Percentiles rank a stretch among this genome's conserved stretches.
Conservation (phyloP, 1,140 invertebrate genomes). For the Idris sp. region DNA sequence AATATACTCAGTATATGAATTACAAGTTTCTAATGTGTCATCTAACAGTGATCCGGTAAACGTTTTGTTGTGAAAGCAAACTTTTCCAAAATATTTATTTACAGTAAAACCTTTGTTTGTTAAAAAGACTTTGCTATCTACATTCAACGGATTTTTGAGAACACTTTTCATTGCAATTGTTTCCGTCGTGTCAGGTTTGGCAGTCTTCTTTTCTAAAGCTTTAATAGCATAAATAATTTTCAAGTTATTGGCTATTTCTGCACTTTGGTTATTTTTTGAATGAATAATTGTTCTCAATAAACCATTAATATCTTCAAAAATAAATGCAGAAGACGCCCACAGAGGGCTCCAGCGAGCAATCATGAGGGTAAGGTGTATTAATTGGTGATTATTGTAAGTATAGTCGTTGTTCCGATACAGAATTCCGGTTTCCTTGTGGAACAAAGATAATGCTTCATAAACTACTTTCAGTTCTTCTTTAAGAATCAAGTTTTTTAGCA, state of each 20-base stretch:
- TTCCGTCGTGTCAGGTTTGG: background rate
- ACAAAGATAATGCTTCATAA: constrained; percentile 40
- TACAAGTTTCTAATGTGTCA: background rate
- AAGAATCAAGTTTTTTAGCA: constrained; percentile 32
- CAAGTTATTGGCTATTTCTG: constrained; percentile 50
- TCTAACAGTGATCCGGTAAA: too few relatives aligned
- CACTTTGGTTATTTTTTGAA: constrained; percentile 34
- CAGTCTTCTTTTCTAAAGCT: constrained; percentile 5
- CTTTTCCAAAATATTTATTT: too few relatives aligned
- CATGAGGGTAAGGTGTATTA: constrained; percentile 35
- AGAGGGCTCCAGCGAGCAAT: constrained; percentile 59
- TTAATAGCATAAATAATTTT: constrained; percentile 19
- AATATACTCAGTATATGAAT: background rate
- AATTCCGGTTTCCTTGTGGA: constrained; percentile 39
- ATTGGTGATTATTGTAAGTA: constrained; percentile 51
- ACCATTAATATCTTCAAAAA: constrained; percentile 58
- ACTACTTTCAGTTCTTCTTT: constrained; percentile 31
- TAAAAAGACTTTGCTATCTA: background rate
- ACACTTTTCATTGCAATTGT: background rate
- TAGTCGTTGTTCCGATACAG: constrained; percentile 32
- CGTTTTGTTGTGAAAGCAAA: too few relatives aligned
- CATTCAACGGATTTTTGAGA: background rate
- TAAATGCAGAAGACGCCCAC: constrained; percentile 46
- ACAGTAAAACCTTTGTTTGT: too few relatives aligned
- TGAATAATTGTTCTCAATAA: constrained; percentile 47